A percentile compares a stretch with the other conserved stretches of the same genome.
phyloP scores from a whole-genome alignment of 2,113 vertebrate species.

The Rissa tridactyla region DNA sequence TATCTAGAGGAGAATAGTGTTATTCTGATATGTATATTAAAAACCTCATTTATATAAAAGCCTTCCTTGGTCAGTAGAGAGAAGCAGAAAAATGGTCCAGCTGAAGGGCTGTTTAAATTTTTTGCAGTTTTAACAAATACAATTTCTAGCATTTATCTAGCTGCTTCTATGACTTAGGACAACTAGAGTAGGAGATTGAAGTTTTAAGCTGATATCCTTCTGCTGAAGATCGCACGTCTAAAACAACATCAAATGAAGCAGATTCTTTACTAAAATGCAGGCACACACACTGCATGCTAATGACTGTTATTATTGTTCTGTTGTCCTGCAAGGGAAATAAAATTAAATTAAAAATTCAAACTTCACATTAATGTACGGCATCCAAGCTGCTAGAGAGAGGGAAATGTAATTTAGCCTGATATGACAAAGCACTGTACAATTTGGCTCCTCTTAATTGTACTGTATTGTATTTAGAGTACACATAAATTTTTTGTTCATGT shows the following conservation, averaged over 20 bases:
- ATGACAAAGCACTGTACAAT: no score
- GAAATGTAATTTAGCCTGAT: no score
- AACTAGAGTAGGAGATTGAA: not conserved
- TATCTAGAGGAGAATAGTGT: not conserved
- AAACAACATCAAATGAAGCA: not conserved
- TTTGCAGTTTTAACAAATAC: not conserved
- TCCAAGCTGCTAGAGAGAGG: not conserved
- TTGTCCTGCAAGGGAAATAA: not conserved
- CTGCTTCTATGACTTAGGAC: not conserved
- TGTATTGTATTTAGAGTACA: not conserved
- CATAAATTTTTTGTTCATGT: not conserved
- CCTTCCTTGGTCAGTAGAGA: not conserved
- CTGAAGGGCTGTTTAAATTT: not conserved
- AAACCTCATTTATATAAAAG: not conserved
- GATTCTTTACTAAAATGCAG: not conserved
- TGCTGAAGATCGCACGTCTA: not conserved
- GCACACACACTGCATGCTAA: not conserved
- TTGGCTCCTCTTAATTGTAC: not conserved
- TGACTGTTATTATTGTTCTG: not conserved
- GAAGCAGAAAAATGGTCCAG: not conserved
- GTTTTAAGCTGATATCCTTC: not conserved
- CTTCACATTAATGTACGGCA: fast-evolving
- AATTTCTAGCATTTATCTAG: not conserved
- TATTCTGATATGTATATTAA: not conserved
- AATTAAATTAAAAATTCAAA: not conserved